A percentile compares a stretch with the other conserved stretches of the same genome.
phyloP scores from a whole-genome alignment of 2,113 vertebrate species.

The Microtus oregoni region DNA sequence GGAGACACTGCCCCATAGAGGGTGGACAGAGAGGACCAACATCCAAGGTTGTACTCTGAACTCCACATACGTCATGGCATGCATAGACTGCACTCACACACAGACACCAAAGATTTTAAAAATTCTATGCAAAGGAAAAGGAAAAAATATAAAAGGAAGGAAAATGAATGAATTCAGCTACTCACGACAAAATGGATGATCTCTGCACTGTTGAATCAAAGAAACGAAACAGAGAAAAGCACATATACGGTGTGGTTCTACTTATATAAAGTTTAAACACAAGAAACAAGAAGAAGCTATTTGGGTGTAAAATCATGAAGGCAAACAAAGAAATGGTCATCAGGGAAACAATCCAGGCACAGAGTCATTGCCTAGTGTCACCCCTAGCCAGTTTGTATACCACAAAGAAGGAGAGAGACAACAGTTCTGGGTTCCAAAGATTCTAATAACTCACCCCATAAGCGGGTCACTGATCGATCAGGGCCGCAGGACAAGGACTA shows the following conservation, averaged over 20 bases:
- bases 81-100: too few species aligned
- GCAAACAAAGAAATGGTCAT: neutral
- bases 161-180: conserved; percentile 31
- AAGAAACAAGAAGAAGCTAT: conserved; percentile 12
- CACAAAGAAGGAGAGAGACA: neutral
- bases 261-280: neutral
- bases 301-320: conserved; percentile 22
- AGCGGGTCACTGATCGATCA: neutral
- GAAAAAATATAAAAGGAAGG: neutral
- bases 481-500: neutral
- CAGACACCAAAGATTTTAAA: neutral
- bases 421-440: neutral
- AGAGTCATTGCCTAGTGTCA: neutral
- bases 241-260: neutral
- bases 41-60: neutral
- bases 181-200: neutral
- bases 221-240: conserved; percentile 3
- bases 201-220: neutral
- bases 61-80: neutral
- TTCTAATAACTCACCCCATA: neutral
- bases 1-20: neutral
- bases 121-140: neutral
- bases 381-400: neutral
- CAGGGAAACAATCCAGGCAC: neutral
- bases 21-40: too few species aligned